Percentiles rank a stretch among this genome's conserved stretches.
phyloP scores from a whole-genome alignment of 2,797 vertebrate species.

The Nothura maculosa region DNA sequence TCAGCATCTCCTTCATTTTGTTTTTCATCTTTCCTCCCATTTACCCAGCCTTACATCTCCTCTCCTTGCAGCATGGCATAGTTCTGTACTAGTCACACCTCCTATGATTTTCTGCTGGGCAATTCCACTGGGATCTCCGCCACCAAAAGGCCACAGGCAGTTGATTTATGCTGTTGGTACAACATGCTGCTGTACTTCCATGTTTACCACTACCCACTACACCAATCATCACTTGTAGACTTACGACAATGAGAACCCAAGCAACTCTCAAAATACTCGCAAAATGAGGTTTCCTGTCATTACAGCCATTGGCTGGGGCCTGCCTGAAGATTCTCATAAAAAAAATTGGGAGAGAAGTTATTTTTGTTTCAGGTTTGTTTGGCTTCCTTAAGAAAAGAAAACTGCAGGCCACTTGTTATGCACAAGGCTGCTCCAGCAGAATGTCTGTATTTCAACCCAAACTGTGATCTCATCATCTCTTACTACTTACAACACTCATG shows the following conservation, averaged over 20 bases:
- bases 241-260: constrained; percentile 31
- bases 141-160: neutral
- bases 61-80: neutral
- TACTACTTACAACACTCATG: constrained; percentile 27
- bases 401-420: neutral
- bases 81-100: neutral
- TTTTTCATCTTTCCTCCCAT: neutral
- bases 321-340: neutral
- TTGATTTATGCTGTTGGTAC: constrained; percentile 3
- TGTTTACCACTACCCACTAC: constrained; percentile 11
- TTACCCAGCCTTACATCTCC: neutral
- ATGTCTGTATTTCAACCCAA: constrained; percentile 37
- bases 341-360: neutral
- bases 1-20: neutral
- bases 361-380: constrained; percentile 55
- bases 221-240: constrained; percentile 32
- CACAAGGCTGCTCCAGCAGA: constrained; percentile 25
- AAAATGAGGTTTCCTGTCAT: constrained; percentile 34
- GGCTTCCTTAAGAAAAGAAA: neutral
- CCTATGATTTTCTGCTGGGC: neutral
- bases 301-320: neutral
- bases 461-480: constrained; percentile 63
- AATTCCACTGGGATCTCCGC: neutral
- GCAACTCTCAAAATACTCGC: constrained; percentile 41
- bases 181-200: constrained; percentile 20